Evolutionary conservation across 2,797 vertebrate genomes (phyloP).

Genomic region (Falco naumanni): DNA sequence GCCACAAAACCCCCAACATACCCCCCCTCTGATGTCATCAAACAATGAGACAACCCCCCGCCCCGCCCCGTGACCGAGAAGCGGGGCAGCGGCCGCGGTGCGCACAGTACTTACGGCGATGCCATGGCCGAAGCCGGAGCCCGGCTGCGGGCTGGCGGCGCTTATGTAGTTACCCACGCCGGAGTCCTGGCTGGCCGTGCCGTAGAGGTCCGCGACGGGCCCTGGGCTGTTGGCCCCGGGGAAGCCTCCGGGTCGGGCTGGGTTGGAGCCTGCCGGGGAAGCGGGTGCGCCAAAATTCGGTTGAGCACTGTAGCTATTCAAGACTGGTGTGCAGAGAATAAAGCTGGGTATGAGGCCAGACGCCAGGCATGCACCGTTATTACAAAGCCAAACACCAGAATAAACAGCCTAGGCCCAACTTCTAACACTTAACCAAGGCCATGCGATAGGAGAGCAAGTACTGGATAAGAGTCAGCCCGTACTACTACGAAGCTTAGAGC

Average conservation of each 20-base stretch:
- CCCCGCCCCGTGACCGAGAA: rapidly evolving
- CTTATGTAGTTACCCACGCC: slow-evolving; percentile 92
- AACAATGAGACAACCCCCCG: not conserved
- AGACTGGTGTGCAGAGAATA: slow-evolving; percentile 91
- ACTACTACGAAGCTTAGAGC: slow-evolving; percentile 85
- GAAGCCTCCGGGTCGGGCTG: slow-evolving; percentile 94
- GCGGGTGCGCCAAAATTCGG: slow-evolving; percentile 90
- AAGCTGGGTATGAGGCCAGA: slow-evolving; percentile 85
- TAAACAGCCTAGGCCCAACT: slow-evolving; percentile 83
- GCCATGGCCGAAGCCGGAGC: slow-evolving; percentile 93
- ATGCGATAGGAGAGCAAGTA: slow-evolving; percentile 90
- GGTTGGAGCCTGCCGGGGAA: slow-evolving; percentile 94
- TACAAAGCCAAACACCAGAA: slow-evolving; percentile 83
- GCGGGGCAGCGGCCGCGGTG: too few relatives aligned
- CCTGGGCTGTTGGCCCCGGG: slow-evolving; percentile 97
- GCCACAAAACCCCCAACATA: not conserved
- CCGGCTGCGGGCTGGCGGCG: slow-evolving; percentile 95
- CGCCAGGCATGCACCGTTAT: slow-evolving; percentile 84
- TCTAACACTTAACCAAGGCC: slow-evolving; percentile 89
- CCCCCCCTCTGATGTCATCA: too few relatives aligned
- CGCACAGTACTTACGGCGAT: slow-evolving; percentile 89
- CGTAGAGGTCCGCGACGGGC: slow-evolving; percentile 95
- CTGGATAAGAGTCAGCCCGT: slow-evolving; percentile 88
- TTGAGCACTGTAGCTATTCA: slow-evolving; percentile 96
- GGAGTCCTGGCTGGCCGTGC: slow-evolving; percentile 94